phyloP scores from a whole-genome alignment of 64 coral and sea anemone species.

The Actinia equina region DNA sequence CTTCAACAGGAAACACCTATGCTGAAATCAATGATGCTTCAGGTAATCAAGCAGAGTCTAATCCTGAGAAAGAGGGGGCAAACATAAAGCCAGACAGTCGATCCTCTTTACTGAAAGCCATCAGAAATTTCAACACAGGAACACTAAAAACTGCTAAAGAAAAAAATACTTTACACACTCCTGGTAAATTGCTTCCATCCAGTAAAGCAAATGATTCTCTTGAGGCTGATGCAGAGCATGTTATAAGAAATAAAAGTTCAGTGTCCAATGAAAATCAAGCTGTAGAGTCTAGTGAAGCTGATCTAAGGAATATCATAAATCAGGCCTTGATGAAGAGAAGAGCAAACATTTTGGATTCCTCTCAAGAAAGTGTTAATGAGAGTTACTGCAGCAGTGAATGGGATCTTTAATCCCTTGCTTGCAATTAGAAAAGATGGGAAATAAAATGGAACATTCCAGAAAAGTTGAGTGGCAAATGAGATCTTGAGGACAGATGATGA shows the following conservation, averaged over 20 bases:
- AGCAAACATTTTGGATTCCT: not conserved
- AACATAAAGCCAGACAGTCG: not conserved
- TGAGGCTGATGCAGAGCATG: not conserved
- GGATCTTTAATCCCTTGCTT: not conserved
- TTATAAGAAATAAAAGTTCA: not conserved
- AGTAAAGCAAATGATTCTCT: not conserved
- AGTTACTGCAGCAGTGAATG: not conserved
- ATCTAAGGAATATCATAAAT: not conserved
- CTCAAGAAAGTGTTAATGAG: not conserved
- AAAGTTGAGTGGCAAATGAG: too few species aligned
- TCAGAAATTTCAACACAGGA: not conserved
- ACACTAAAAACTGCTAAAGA: not conserved
- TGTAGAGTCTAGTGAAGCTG: not conserved
- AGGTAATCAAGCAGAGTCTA: not conserved
- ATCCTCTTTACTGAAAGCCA: not conserved
- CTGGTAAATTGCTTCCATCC: not conserved
- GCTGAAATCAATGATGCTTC: not conserved
- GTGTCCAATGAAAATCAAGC: not conserved
- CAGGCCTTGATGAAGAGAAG: not conserved
- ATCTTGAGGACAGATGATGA: too few species aligned
- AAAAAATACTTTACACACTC: not conserved
- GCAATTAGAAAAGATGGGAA: too few species aligned
- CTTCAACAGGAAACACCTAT: not conserved
- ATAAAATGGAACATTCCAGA: too few species aligned
- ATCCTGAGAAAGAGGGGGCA: not conserved